Evolutionary conservation across 2,113 vertebrate genomes (phyloP), one percentile per base, ranked within the genome.

Genomic region (Bubo scandiacus): DNA sequence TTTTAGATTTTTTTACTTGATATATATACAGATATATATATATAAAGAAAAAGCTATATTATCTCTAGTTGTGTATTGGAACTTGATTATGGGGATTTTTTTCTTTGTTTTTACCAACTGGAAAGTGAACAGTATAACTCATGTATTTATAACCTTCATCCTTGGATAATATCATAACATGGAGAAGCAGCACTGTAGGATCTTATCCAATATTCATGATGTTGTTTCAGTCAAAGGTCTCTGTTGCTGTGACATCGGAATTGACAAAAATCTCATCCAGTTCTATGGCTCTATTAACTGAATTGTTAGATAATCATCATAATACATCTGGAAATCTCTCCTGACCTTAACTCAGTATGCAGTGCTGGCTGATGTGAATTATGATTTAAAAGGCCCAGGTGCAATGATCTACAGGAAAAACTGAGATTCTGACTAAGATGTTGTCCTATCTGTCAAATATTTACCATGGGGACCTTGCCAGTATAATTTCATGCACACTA

Each of bases 1-100:
- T 94, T 97, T 98, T 94, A 97, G 84, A 97, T 97, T 98, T 98
- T 98, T 98, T 96, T 98, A 98, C 96, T 97, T 96, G 95, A 97
- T 97, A 96, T 98, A 96, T 94, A 95, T 94, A 97, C 73, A 97
- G 90, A 97, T 92, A 93, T 73, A 90, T 96, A 97, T 94, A 95
- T 71, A 97, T 45, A 96, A 92, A 97, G 87, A 96, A 88, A 91
- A 95, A 91, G 84, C 54, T 97, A 97, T 98, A 98, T 98, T 98
- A 97, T 97, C 96, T 88, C 96, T 97, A 98, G 94, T 91, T 91
- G 88, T 92, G 91, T 98, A 97, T 97, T 96, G 86, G 90, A 96
- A 97, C 94, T 88, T 95, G 94, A 97, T 97, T 95, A 73, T 81
- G 90, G 95, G 87, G 58, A 0, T 19, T 38, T 70, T 75, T 91